Evolutionary conservation across 1,140 invertebrate species (phyloP), one percentile per base, ranked within the genome.

Genomic region (Microplitis demolitor): DNA sequence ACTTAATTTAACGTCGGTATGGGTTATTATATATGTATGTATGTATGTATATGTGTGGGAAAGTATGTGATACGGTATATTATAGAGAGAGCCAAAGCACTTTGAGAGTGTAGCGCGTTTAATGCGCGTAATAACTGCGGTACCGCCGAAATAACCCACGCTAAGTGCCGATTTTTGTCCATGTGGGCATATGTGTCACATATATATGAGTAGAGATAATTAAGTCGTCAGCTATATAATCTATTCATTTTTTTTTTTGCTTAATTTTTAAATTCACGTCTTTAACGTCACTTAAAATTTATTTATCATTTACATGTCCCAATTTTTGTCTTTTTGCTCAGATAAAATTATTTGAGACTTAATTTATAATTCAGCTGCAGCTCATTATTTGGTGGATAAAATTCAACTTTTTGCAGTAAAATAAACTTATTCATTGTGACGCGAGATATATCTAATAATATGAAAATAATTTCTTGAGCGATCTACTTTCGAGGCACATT

Each of bases 121-220:
- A 67, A 67, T 67, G 66, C 33, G 66, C 66, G 66, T 67, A 67
- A 67, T 67, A 67, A 67, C 66, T 67, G 66, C 66, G 66, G 66
- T 50, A 67, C 66, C 13, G 66, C 45, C 66, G 11, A 54, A 67
- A 67, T 67, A 67, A 67, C 66, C 51, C 45, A 13, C 66, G 16
- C 45, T 67, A 67, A 67, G 66, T 67, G 51, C 45, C 66, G 66
- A 67, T 67, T 67, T 67, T 67, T 67, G 66, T 67, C 51, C 16
- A 50, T 50, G 50, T 50, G 54, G 39, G 39, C 39, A 45, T 45
- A 45, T 45, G 39, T 45, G 5, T 8, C 39, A 54, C 13, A 67
- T 31, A 50, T 24, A 24, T 2, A 0, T 2, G 24, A 24, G 24
- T 24, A 24, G 66, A 67, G 66, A 67, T 67, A 67, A 67, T 67